These are phyloP conservation scores for Tachypleus tridentatus DNA, from an alignment of 1,140 invertebrate genomes.

Conservation along the genomic window DNA sequence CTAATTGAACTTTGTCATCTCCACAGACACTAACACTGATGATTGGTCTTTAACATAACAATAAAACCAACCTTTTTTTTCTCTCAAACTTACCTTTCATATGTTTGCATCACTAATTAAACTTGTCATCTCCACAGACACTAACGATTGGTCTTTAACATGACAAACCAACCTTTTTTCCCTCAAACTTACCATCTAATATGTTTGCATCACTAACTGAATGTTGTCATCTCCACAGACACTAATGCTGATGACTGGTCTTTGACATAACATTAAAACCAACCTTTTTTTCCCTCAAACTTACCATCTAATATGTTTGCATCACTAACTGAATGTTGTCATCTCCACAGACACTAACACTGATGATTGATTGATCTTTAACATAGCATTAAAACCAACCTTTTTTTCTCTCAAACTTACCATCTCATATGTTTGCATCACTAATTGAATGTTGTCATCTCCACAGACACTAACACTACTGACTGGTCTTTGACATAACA, in stretches of 20 bases:
- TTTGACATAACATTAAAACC: no score
- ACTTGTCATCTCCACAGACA: no score
- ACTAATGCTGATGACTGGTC: slow-evolving; percentile 76
- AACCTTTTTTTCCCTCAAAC: neutral
- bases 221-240: slow-evolving; percentile 95
- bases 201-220: slow-evolving; percentile 92
- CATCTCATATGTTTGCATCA: slow-evolving; percentile 95
- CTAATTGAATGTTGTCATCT: slow-evolving; percentile 93
- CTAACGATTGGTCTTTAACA: no score
- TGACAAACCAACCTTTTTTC: no score
- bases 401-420: slow-evolving; percentile 35
- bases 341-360: slow-evolving; percentile 50
- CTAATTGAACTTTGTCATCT: slow-evolving; percentile 93
- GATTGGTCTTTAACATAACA: slow-evolving; percentile 63
- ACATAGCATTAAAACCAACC: no score
- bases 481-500: slow-evolving; percentile 63
- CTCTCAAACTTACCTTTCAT: no score
- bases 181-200: slow-evolving; percentile 63
- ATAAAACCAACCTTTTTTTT: slow-evolving; percentile 30
- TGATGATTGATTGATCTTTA: no score
- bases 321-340: slow-evolving; percentile 95
- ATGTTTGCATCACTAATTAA: no score
- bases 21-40: slow-evolving; percentile 86
- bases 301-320: slow-evolving; percentile 90
- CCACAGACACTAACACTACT: slow-evolving; percentile 86